Evolutionary conservation across 2,113 vertebrate species (phyloP).

Genomic region (Muscicapa adusta): DNA sequence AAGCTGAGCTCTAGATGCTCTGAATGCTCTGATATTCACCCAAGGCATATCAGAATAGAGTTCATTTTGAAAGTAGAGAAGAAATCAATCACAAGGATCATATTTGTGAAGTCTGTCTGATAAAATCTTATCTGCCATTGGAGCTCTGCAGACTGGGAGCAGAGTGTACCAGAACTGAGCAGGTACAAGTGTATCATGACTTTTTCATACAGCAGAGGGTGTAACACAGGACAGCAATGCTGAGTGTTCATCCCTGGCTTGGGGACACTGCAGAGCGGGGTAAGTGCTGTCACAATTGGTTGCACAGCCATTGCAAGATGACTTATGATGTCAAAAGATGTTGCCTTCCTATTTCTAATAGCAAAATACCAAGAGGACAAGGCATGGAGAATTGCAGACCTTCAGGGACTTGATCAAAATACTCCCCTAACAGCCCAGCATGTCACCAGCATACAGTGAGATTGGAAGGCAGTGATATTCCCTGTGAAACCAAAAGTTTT

Average conservation of each 20-base stretch:
- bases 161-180: background rate
- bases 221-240: background rate
- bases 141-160: background rate
- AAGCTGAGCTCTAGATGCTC: background rate
- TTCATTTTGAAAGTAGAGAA: background rate
- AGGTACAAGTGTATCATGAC: too few species aligned
- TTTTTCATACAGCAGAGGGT: background rate
- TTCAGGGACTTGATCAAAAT: background rate
- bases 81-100: background rate
- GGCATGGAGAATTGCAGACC: background rate
- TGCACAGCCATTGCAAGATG: background rate
- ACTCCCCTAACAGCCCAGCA: background rate
- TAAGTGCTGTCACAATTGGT: background rate
- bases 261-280: background rate
- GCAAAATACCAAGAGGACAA: background rate
- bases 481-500: background rate
- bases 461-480: background rate
- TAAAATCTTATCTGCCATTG: background rate
- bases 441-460: background rate
- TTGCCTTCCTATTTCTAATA: background rate
- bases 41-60: fast-evolving
- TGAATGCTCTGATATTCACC: background rate
- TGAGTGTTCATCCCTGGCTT: too few species aligned
- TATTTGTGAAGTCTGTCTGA: background rate
- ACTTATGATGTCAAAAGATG: background rate